Percentiles rank a stretch among this genome's conserved stretches.
These are phyloP conservation scores for Margarornis squamiger DNA, from an alignment of 2,797 vertebrate genomes.

Conservation along the genomic window DNA sequence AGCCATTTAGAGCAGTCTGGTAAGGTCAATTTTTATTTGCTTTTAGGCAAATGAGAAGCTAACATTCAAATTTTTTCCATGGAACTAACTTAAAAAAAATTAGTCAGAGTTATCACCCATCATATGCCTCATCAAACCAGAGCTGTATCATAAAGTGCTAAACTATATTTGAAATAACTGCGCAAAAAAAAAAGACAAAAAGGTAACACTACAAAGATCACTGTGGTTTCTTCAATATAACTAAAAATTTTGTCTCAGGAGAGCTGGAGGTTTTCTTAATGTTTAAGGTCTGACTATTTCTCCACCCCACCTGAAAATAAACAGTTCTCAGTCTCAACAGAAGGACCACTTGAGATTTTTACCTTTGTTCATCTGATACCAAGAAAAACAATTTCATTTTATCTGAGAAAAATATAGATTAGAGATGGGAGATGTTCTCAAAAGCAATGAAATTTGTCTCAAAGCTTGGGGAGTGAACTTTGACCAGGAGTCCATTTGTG, in stretches of 20 bases:
- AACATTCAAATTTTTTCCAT: neutral
- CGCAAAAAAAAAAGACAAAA: neutral
- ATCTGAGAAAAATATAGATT: neutral
- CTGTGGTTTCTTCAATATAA: neutral
- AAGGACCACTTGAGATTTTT: neutral
- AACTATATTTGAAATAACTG: neutral
- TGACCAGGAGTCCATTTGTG: neutral
- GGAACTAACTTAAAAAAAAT: neutral
- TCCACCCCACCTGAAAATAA: neutral
- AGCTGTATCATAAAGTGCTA: neutral
- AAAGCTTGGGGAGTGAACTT: neutral
- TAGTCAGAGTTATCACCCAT: neutral
- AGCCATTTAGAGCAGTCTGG: neutral
- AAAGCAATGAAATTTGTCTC: neutral
- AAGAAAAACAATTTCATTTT: neutral
- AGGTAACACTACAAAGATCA: neutral
- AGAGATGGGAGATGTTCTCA: neutral
- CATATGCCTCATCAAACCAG: neutral
- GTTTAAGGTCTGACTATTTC: neutral
- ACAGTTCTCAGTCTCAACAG: neutral
- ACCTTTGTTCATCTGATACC: neutral
- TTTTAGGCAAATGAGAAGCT: neutral
- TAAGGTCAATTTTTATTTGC: neutral
- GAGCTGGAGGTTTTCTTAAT: neutral
- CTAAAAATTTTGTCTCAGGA: neutral